Evolutionary conservation across 2,888 invertebrate species (phyloP).

Genomic region (Athrips mouffetella): DNA sequence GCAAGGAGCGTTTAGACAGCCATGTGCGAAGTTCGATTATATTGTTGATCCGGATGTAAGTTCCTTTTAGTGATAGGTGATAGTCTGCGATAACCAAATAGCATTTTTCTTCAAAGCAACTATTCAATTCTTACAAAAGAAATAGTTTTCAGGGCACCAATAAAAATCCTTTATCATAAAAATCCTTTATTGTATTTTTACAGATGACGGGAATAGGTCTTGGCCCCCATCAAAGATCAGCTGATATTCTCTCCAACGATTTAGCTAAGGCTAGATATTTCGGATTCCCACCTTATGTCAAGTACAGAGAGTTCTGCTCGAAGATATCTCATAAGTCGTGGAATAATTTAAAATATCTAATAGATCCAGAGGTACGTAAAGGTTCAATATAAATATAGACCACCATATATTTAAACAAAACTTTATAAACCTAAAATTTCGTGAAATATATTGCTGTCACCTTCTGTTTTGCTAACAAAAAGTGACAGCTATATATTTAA

Average conservation of each 20-base stretch:
- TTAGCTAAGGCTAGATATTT: slow-evolving; percentile 82
- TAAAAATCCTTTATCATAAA: too few species aligned
- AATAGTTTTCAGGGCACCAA: neutral
- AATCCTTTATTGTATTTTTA: slow-evolving; percentile 17
- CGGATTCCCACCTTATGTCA: slow-evolving; percentile 90
- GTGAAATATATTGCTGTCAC: too few species aligned
- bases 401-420: too few species aligned
- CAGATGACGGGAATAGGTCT: slow-evolving; percentile 43
- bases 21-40: slow-evolving; percentile 41
- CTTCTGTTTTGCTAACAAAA: too few species aligned
- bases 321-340: slow-evolving; percentile 80
- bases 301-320: slow-evolving; percentile 88
- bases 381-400: too few species aligned
- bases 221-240: slow-evolving; percentile 39
- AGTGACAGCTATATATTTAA: too few species aligned
- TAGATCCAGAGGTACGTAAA: neutral
- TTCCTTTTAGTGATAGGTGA: slow-evolving; percentile 5
- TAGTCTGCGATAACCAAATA: too few species aligned
- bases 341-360: slow-evolving; percentile 1
- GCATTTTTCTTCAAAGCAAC: too few species aligned
- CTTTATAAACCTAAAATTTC: too few species aligned
- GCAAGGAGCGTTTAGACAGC: slow-evolving; percentile 53
- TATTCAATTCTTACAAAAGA: neutral
- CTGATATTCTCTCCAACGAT: slow-evolving; percentile 46
- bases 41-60: slow-evolving; percentile 34